Conservation (phyloP, 1,140 invertebrate genomes). For the Drosophila nigrodunni region DNA sequence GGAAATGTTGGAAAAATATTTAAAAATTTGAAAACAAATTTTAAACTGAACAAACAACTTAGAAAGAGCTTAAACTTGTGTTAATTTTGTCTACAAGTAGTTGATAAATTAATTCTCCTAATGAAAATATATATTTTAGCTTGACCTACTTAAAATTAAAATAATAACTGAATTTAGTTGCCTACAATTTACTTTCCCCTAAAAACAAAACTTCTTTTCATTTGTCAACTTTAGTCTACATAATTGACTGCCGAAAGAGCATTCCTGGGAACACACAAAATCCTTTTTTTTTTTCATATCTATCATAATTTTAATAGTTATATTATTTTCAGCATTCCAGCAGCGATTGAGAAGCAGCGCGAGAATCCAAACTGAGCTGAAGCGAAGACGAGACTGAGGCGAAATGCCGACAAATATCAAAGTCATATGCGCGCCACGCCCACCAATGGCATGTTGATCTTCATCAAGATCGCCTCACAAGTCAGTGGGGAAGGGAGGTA, state of each 20-base stretch:
- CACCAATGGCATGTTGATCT: slow-evolving; percentile 79
- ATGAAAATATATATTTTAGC: no score
- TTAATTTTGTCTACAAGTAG: no score
- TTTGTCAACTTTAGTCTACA: no score
- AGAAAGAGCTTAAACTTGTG: no score
- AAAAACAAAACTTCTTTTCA: no score
- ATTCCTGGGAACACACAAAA: not conserved
- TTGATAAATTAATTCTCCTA: no score
- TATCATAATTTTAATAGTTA: slow-evolving; percentile 55
- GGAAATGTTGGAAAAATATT: no score
- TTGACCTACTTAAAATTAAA: no score
- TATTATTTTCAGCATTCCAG: slow-evolving; percentile 67
- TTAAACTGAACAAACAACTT: no score
- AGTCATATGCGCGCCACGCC: slow-evolving; percentile 76
- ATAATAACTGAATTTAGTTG: no score
- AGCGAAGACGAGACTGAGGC: slow-evolving; percentile 40
- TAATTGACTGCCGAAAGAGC: slow-evolving; percentile 9
- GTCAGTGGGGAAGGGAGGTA: not conserved
- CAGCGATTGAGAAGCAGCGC: slow-evolving; percentile 5
- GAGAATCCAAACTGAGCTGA: slow-evolving; percentile 28
- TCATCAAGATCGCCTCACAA: slow-evolving; percentile 70
- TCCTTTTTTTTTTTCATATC: not conserved
- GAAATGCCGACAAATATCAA: slow-evolving; percentile 81
- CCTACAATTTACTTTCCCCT: no score
- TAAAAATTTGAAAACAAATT: no score